phyloP scores from a whole-genome alignment of 2,797 vertebrate genomes.

The Sphenopsis melanotis region DNA sequence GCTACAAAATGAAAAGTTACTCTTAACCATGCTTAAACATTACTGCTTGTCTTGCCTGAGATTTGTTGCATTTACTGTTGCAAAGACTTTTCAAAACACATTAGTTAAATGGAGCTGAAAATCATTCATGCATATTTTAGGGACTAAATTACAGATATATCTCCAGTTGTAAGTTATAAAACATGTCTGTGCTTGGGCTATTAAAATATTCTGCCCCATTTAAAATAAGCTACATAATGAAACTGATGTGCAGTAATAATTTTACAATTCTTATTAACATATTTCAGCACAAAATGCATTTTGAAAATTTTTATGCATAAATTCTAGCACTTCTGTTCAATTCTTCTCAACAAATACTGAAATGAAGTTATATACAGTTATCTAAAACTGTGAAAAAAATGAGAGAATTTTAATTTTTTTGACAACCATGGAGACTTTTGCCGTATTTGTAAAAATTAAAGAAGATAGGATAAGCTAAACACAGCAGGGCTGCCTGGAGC shows the following conservation, averaged over 20 bases:
- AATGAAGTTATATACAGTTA: not conserved
- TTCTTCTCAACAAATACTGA: conserved; percentile 19
- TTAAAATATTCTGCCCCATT: conserved; percentile 73
- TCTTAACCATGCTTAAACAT: conserved; percentile 53
- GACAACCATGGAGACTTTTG: not conserved
- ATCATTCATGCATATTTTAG: conserved; percentile 71
- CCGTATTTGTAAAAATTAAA: not conserved
- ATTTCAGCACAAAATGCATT: conserved; percentile 55
- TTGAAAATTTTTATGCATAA: conserved; percentile 43
- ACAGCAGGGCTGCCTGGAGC: not conserved
- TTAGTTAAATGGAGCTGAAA: conserved; percentile 75
- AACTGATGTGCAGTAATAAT: conserved; percentile 64
- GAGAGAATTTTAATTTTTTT: not conserved
- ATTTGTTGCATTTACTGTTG: conserved; percentile 69
- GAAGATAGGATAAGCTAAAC: not conserved
- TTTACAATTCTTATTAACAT: conserved; percentile 63
- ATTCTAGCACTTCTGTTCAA: conserved; percentile 32
- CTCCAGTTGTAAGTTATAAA: conserved; percentile 67
- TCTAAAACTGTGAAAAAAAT: not conserved
- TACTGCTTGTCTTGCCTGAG: conserved; percentile 53
- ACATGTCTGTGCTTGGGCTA: conserved; percentile 60
- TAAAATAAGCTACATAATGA: conserved; percentile 68
- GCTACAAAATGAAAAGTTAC: conserved; percentile 47
- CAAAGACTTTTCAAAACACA: conserved; percentile 70
- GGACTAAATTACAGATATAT: conserved; percentile 55